These are phyloP conservation scores for Neoscelio sp. DNA, from an alignment of 2,888 invertebrate genomes.

Conservation along the genomic window DNA sequence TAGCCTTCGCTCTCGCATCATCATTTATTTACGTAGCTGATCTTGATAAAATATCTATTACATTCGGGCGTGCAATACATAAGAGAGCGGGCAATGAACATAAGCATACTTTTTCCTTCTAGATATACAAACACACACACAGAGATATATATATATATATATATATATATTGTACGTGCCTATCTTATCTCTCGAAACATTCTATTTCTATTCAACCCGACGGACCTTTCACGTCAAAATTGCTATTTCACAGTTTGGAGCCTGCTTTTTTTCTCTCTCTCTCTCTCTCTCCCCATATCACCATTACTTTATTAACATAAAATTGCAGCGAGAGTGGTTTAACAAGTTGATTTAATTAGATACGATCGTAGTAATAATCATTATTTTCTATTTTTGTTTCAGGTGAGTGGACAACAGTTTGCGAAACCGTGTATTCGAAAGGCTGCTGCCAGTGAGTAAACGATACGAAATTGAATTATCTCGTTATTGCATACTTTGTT, in stretches of 20 bases:
- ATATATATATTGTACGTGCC: conserved; percentile 44
- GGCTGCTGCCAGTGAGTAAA: conserved; percentile 49
- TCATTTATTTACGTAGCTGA: conserved; percentile 61
- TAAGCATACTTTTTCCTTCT: conserved; percentile 48
- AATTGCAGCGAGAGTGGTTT: conserved; percentile 48
- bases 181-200: conserved; percentile 59
- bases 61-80: conserved; percentile 58
- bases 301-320: conserved; percentile 48
- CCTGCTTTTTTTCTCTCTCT: conserved; percentile 1
- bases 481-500: conserved; percentile 46
- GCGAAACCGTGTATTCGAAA: conserved; percentile 45
- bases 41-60: conserved; percentile 65
- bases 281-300: not conserved
- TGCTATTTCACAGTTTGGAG: conserved; percentile 50
- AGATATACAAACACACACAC: conserved; percentile 12
- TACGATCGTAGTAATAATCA: conserved; percentile 51
- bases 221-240: conserved; percentile 62
- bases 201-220: conserved; percentile 53
- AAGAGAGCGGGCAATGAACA: conserved; percentile 53
- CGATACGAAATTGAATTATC: conserved; percentile 47
- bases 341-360: conserved; percentile 58
- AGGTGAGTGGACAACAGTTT: conserved; percentile 62
- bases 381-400: conserved; percentile 59
- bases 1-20: conserved; percentile 53
- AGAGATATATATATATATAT: conserved; percentile 1